Base-by-base conservation (phyloP, 2,797 vertebrate species). In the Chaetodon trifasciatus region DNA sequence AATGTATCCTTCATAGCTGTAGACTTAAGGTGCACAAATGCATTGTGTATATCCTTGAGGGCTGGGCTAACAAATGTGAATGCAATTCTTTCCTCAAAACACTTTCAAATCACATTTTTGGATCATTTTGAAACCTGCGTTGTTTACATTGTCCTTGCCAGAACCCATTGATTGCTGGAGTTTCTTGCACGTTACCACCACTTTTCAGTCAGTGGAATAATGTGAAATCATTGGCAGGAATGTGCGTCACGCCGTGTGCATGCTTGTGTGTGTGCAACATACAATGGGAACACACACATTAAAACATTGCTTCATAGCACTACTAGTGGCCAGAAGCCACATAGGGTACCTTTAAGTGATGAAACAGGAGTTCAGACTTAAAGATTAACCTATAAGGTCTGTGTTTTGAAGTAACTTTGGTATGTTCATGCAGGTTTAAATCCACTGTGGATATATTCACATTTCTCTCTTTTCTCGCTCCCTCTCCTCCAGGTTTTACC, bases 401-500 rank as follows among this genome's bases (percentile, higher is more conserved):
- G n/a, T n/a, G n/a, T n/a, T n/a, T n/a, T 28, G 28, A 28, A 28
- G 28, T 28, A 28, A 28, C 28, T 44, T 8, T 16, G 11, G 1
- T 24, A 15, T 24, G 50, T 21, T 39, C 0, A 0, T 9, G 5
- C 32, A 49, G 15, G 55, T 61, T 1, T 15, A 0, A 23, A 49
- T 21, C 40, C 0, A 16, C 35, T 35, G 15, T n/a, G 19, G 3
- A 42, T 49, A 12, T 40, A 28, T 37, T 72, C 7, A 67, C 16
- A 37, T 21, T 37, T 12, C 21, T 0, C 1, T 42, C 15, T 66
- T 44, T 21, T 46, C 19, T 74, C 9, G 21, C 4, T 37, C 21
- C 47, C 16, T 24, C 24, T 79, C 28, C 21, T 85, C 1, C 91
- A 99, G 98, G 91, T 99, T 99, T 89, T 97, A 98, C 92, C 93